Conservation (phyloP, 1,140 invertebrate genomes). For the Brachionus rubens region DNA sequence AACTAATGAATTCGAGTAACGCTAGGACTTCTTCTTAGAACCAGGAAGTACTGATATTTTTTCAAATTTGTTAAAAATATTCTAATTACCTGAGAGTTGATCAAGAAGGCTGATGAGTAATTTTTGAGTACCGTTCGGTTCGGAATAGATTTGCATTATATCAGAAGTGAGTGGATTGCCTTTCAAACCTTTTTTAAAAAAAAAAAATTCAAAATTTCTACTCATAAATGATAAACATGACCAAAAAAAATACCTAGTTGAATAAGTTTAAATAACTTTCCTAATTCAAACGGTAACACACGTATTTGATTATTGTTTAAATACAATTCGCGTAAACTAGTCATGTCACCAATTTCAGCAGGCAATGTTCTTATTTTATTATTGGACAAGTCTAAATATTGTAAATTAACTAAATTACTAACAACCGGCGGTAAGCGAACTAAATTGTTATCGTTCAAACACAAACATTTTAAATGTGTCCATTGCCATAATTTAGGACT, state of each 20-base stretch:
- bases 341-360: constrained; percentile 88
- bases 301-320: constrained; percentile 89
- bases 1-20: no score
- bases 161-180: constrained; percentile 91
- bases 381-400: constrained; percentile 82
- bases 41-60: not conserved
- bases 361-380: constrained; percentile 79
- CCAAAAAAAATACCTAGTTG: constrained; percentile 59
- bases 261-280: constrained; percentile 93
- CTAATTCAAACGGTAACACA: constrained; percentile 89
- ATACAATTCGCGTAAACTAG: constrained; percentile 84
- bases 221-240: not conserved
- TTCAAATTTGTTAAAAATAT: constrained; percentile 55
- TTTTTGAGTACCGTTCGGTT: constrained; percentile 83
- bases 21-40: no score
- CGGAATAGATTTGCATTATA: constrained; percentile 82
- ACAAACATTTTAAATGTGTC: constrained; percentile 82
- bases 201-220: not conserved
- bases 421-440: constrained; percentile 83
- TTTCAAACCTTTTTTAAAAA: constrained; percentile 72
- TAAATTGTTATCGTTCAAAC: constrained; percentile 89
- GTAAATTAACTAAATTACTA: constrained; percentile 74
- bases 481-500: constrained; percentile 84
- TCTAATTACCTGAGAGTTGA: not conserved
- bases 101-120: constrained; percentile 73